A percentile compares a stretch with the other conserved stretches of the same genome.
phyloP scores from a whole-genome alignment of 2,113 vertebrate species.

The Nerophis ophidion region DNA sequence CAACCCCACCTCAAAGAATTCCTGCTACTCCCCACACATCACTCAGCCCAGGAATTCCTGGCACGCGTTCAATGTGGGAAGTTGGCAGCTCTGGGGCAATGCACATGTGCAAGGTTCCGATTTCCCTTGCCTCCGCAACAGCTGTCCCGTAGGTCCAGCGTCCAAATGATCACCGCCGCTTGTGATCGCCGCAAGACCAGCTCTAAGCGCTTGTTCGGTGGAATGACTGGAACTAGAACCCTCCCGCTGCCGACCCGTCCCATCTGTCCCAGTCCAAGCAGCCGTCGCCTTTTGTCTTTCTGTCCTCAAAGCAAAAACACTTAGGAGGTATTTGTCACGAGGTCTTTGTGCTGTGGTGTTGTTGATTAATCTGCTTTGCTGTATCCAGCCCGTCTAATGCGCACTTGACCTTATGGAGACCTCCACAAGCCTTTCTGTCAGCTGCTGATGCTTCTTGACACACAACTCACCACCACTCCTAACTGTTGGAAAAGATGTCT shows the following conservation, averaged over 20 bases:
- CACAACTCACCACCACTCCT: slow-evolving; percentile 7
- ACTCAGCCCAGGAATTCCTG: slow-evolving; percentile 45
- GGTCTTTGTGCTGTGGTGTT: slow-evolving; percentile 20
- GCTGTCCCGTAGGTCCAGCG: slow-evolving; percentile 36
- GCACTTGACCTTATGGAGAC: slow-evolving; percentile 49
- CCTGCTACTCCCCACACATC: slow-evolving; percentile 53
- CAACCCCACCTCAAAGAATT: slow-evolving; percentile 47
- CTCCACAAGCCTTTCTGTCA: slow-evolving; percentile 19
- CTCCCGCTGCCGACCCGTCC: slow-evolving; percentile 25
- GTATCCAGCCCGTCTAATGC: slow-evolving; percentile 36
- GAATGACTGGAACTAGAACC: slow-evolving; percentile 30
- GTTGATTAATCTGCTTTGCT: slow-evolving; percentile 41
- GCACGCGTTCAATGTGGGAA: slow-evolving; percentile 53
- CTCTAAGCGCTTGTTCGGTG: slow-evolving; percentile 13
- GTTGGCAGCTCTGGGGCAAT: slow-evolving; percentile 31
- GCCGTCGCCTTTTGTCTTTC: slow-evolving; percentile 45
- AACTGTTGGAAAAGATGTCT: slow-evolving; percentile 18
- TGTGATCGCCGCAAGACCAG: slow-evolving; percentile 36
- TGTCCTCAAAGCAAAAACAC: slow-evolving; percentile 10
- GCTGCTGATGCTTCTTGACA: slow-evolving; percentile 29
- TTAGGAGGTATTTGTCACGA: slow-evolving; percentile 33
- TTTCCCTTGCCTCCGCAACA: slow-evolving; percentile 50
- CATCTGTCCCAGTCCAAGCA: slow-evolving; percentile 48
- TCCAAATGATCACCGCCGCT: slow-evolving; percentile 31
- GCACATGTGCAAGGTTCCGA: slow-evolving; percentile 36